Base-by-base conservation (phyloP, 2,113 vertebrate genomes). In the Dromiciops gliroides region DNA sequence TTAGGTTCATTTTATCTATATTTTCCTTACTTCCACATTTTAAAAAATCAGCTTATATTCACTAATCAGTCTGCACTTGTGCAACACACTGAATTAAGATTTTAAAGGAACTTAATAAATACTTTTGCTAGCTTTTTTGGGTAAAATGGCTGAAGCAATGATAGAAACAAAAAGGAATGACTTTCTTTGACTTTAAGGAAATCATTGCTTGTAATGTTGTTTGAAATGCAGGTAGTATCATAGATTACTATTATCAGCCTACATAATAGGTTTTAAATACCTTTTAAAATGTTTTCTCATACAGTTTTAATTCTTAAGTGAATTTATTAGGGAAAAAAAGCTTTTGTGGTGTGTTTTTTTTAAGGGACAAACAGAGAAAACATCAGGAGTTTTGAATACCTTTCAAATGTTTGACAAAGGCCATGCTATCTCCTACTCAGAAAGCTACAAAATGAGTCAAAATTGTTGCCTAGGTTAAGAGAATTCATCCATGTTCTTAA, bases 221-320 rank as follows among this genome's bases (percentile, higher is more conserved):
- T 91, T 92, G 92, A n/a, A n/a, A n/a, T n/a, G n/a, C n/a, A n/a
- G n/a, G n/a, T n/a, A n/a, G n/a, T n/a, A n/a, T n/a, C n/a, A 4
- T 4, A 1, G 95, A 51, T 37, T 50, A 75, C 23, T 60, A 91
- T 92, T 92, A 94, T 53, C 90, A 91, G 75, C 26, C 53, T 28
- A 53, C 5, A 89, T 49, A 16, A 53, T 53, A 94, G n/a, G 1
- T 94, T 50, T 11, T 48, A 90, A 93, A 53, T 94, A 94, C 91
- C 96, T 94, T 96, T 3, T 48, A 92, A 11, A 94, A 50, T n/a
- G 0, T 75, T 48, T 94, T 95, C n/a, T n/a, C n/a, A n/a, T n/a
- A n/a, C n/a, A n/a, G n/a, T n/a, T 94, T 90, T 37, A 56, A 56
- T 88, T 19, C 52, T 93, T 90, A 50, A 94, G 28, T 75, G n/a